phyloP scores from a whole-genome alignment of 2,797 vertebrate genomes.

The Prunella strophiata region DNA sequence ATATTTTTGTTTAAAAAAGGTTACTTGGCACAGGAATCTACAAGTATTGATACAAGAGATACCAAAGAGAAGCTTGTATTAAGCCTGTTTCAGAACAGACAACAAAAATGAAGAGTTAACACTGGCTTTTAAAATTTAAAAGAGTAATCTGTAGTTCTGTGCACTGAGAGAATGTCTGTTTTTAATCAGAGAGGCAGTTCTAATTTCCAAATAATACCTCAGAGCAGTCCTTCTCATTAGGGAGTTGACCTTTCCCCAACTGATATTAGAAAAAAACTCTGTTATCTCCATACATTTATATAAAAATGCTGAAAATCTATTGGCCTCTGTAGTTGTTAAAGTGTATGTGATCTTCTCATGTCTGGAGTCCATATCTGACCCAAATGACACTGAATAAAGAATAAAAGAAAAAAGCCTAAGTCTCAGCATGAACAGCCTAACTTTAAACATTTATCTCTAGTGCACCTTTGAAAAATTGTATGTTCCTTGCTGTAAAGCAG shows the following conservation, averaged over 20 bases:
- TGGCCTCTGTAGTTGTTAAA: background rate
- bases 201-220: background rate
- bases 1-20: background rate
- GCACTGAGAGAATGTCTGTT: background rate
- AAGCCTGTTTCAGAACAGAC: background rate
- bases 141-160: background rate
- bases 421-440: background rate
- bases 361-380: background rate
- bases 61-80: background rate
- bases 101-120: background rate
- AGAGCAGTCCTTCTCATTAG: background rate
- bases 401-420: fast-evolving
- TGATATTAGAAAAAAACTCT: background rate
- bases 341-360: fast-evolving
- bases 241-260: background rate
- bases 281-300: background rate
- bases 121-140: background rate
- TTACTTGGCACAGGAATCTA: background rate
- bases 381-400: background rate
- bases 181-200: background rate
- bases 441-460: background rate
- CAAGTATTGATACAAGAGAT: background rate
- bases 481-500: background rate
- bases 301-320: background rate
- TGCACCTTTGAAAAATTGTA: background rate